A percentile compares a stretch with the other conserved stretches of the same genome.
These are phyloP conservation scores for Sakesphorus luctuosus DNA, from an alignment of 2,113 vertebrate species.

Conservation along the genomic window DNA sequence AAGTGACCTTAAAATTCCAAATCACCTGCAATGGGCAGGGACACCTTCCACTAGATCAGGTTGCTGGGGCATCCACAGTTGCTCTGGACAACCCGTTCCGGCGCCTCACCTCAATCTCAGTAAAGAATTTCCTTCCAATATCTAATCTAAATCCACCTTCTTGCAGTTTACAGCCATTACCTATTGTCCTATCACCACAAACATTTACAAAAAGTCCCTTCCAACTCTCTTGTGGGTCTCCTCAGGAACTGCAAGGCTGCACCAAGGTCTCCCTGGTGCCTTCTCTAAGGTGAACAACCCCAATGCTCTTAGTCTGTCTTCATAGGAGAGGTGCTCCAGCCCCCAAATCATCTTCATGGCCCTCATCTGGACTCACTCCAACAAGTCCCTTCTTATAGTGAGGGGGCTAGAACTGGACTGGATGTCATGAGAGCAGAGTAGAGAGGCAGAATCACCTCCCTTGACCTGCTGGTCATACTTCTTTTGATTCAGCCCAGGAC, in stretches of 20 bases:
- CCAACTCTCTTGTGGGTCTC: background rate
- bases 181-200: background rate
- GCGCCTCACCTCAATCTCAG: background rate
- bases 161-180: background rate
- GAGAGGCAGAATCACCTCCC: background rate
- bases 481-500: background rate
- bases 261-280: background rate
- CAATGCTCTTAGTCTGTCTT: background rate
- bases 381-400: rapidly evolving
- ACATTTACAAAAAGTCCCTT: background rate
- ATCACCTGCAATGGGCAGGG: background rate
- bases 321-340: background rate
- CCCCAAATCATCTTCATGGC: rapidly evolving
- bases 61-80: background rate
- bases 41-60: background rate
- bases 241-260: background rate
- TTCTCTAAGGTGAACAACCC: background rate
- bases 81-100: background rate
- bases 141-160: background rate
- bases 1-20: background rate
- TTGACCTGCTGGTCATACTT: rapidly evolving
- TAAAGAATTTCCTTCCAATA: background rate
- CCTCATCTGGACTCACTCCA: rapidly evolving
- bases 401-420: background rate
- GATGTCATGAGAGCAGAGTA: background rate